Conservation (phyloP, 23 tunicate genomes). For the Pegea sp. region DNA sequence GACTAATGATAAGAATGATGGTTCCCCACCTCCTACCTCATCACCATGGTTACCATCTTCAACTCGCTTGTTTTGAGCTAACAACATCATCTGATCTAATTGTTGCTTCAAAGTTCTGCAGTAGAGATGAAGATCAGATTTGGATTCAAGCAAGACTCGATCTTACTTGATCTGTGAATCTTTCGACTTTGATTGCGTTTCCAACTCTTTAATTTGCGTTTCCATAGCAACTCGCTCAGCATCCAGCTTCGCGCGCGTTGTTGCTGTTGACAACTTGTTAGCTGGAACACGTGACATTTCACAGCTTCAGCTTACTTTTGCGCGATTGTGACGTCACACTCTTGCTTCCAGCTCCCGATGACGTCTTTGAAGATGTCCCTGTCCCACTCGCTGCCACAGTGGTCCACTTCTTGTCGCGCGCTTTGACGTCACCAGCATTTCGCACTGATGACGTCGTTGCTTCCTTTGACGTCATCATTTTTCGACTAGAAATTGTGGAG, state of each 20-base stretch:
- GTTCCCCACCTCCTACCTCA: neutral
- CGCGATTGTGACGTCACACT: neutral
- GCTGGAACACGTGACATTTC: slow-evolving; percentile 4
- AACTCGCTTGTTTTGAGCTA: slow-evolving; percentile 5
- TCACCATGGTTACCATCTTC: slow-evolving; percentile 1
- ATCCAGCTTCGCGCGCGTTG: slow-evolving; percentile 13
- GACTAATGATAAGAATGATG: slow-evolving; percentile 6
- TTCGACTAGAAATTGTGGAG: too few species aligned
- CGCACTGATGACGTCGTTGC: too few species aligned
- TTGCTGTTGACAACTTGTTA: slow-evolving; percentile 5
- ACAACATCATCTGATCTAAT: slow-evolving; percentile 37
- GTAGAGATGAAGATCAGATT: neutral
- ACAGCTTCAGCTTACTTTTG: slow-evolving; percentile 4
- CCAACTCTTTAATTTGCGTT: slow-evolving; percentile 49
- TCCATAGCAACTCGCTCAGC: slow-evolving; percentile 25
- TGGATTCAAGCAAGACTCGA: too few species aligned
- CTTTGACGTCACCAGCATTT: neutral
- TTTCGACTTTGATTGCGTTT: slow-evolving; percentile 37
- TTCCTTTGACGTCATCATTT: too few species aligned
- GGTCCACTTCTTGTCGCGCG: neutral
- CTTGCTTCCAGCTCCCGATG: slow-evolving; percentile 2
- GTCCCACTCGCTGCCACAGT: too few species aligned
- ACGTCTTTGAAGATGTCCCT: slow-evolving; percentile 1
- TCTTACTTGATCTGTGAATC: slow-evolving; percentile 57
- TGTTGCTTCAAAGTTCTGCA: slow-evolving; percentile 25